Base-by-base conservation (phyloP, 2,797 vertebrate genomes). In the Thaleichthys pacificus region DNA sequence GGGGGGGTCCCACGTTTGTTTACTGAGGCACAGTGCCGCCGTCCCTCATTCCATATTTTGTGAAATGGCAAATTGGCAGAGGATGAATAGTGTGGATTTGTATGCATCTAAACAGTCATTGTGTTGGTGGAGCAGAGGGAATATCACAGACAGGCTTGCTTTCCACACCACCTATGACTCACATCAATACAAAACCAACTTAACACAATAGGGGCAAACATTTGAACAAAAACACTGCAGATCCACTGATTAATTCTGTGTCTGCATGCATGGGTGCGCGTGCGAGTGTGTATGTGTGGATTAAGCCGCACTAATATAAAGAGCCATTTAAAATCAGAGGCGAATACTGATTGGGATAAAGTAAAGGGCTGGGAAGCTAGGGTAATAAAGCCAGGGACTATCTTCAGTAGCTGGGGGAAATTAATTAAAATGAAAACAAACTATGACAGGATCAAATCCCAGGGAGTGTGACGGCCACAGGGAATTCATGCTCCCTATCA, bases 351-450 rank as follows among this genome's bases (percentile, higher is more conserved):
- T 73, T 78, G 2, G n/a, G n/a, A 71, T 75, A 38, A 81, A 79
- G 12, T 64, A 71, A 56, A 65, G 75, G 67, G 26, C 67, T 4
- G 21, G 35, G 49, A 42, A 35, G 32, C 6, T 7, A 5, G 32
- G 32, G 32, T 35, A 35, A 35, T 12, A 51, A 42, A 32, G 61
- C 75, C 68, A 35, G 61, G 58, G 70, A 51, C 78, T 78, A 71
- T 69, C 66, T 66, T 14, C 11, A 80, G 79, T 85, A 86, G 66
- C 67, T 70, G 68, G 71, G 62, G 47, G 28, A 80, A 85, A 89
- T 85, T 87, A 88, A 90, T 90, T 87, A 89, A 74, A 87, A 81
- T 70, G 84, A 77, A 87, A 87, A 85, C 76, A 83, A 84, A 87
- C 82, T 72, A 82, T 75, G 79, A 87, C 83, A 80, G 79, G 86